These are phyloP conservation scores for Drosophila neutralis DNA, from an alignment of 2,888 invertebrate genomes.

Conservation along the genomic window DNA sequence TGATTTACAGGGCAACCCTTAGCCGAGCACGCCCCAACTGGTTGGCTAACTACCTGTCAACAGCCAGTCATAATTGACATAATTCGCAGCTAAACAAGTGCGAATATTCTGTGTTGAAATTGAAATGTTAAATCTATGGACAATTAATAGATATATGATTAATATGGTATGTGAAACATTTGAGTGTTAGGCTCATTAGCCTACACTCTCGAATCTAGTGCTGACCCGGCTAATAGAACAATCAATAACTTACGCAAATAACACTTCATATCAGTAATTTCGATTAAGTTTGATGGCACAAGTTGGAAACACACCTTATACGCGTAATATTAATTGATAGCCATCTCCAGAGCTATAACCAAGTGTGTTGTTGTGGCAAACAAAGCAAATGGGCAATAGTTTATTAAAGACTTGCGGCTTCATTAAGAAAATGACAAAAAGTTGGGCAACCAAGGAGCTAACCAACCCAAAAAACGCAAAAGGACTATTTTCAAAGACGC, in stretches of 20 bases:
- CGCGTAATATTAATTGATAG: constrained; percentile 14
- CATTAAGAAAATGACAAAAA: constrained; percentile 38
- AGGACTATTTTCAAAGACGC: constrained; percentile 27
- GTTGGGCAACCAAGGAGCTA: constrained; percentile 1
- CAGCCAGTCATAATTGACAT: background rate
- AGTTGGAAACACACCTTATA: constrained; percentile 36
- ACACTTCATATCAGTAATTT: constrained; percentile 10
- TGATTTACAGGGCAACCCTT: background rate
- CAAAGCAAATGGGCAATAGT: constrained; percentile 66
- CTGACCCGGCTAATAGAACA: constrained; percentile 30
- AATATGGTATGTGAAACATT: constrained; percentile 24
- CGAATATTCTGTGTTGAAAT: background rate
- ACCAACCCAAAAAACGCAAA: background rate
- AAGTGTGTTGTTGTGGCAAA: constrained; percentile 10
- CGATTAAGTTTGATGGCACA: constrained; percentile 14
- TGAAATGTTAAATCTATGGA: background rate
- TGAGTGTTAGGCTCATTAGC: background rate
- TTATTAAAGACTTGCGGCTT: constrained; percentile 43
- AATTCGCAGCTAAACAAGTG: background rate
- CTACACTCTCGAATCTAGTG: background rate
- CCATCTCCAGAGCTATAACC: background rate
- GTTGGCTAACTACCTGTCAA: constrained; percentile 3
- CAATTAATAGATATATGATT: background rate
- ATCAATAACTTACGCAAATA: constrained; percentile 3
- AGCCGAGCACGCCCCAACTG: background rate